Evolutionary conservation across 2,888 invertebrate genomes (phyloP).

Genomic region (Stomorhina lunata): DNA sequence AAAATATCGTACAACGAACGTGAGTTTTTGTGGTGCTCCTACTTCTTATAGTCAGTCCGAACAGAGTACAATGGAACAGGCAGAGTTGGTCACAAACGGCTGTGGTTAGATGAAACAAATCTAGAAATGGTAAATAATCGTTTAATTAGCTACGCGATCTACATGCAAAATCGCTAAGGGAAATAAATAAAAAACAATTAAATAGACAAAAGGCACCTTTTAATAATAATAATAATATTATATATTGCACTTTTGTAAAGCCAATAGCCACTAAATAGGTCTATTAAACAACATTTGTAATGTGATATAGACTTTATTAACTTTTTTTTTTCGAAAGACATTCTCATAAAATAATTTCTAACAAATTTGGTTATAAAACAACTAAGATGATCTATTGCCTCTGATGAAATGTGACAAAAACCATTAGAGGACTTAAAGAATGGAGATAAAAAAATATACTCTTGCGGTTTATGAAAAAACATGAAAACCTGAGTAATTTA

Average conservation of each 20-base stretch:
- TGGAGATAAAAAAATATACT: not conserved
- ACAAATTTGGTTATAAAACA: conserved; percentile 53
- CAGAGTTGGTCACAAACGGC: conserved; percentile 24
- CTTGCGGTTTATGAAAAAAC: conserved; percentile 11
- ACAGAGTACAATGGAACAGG: not conserved
- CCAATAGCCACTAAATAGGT: not conserved
- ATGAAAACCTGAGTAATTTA: conserved; percentile 55
- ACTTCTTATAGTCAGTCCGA: too few species aligned
- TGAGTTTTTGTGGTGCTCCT: conserved; percentile 7
- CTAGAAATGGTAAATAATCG: conserved; percentile 70
- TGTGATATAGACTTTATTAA: conserved; percentile 29
- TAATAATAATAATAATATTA: conserved; percentile 6
- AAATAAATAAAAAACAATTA: conserved; percentile 26
- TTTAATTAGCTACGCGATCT: conserved; percentile 78
- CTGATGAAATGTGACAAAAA: conserved; percentile 49
- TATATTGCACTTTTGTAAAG: not conserved
- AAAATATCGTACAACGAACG: not conserved
- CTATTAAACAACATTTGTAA: conserved; percentile 32
- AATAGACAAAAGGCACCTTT: conserved; percentile 5
- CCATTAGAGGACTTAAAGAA: conserved; percentile 12
- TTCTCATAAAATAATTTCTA: conserved; percentile 30
- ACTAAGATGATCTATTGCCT: conserved; percentile 59
- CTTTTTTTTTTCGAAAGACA: conserved; percentile 10
- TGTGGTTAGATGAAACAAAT: conserved; percentile 51
- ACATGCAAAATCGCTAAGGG: conserved; percentile 67